phyloP scores from a whole-genome alignment of 37 sponge, comb jelly and placozoan species.

The Theonella swinhoei region DNA sequence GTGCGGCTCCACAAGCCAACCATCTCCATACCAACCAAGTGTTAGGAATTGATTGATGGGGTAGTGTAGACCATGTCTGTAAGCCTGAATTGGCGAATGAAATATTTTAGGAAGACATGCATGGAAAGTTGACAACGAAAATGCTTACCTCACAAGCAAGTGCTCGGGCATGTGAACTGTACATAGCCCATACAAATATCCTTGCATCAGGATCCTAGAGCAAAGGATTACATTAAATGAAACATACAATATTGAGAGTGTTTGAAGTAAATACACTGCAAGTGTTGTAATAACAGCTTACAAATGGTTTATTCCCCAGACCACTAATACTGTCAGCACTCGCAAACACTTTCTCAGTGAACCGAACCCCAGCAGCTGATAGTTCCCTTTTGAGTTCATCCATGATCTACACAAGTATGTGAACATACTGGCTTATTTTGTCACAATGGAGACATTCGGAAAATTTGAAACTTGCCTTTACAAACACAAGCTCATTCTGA shows the following conservation, averaged over 20 bases:
- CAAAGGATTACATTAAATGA: not conserved
- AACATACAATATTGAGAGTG: too few species aligned
- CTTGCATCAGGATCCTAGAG: slow-evolving; percentile 29
- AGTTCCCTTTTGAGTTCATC: not conserved
- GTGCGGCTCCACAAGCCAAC: not conserved
- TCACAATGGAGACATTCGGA: not conserved
- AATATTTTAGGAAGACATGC: not conserved
- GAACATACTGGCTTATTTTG: too few species aligned
- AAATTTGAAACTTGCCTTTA: slow-evolving; percentile 11
- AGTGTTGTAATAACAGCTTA: too few species aligned
- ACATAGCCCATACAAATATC: slow-evolving; percentile 4
- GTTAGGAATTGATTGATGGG: slow-evolving; percentile 31
- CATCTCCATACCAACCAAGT: slow-evolving; percentile 20
- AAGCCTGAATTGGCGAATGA: slow-evolving; percentile 9
- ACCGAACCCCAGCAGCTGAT: not conserved
- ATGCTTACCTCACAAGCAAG: slow-evolving; percentile 42
- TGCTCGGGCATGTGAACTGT: slow-evolving; percentile 27
- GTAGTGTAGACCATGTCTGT: not conserved
- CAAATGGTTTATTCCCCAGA: slow-evolving; percentile 30
- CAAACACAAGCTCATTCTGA: slow-evolving; percentile 40
- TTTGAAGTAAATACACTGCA: too few species aligned
- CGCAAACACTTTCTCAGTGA: slow-evolving; percentile 1
- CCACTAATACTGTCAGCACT: slow-evolving; percentile 14
- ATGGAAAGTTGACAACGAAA: too few species aligned
- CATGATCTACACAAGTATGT: not conserved